Evolutionary conservation across 2,888 invertebrate genomes (phyloP).

Genomic region (Polydrusus tereticollis): DNA sequence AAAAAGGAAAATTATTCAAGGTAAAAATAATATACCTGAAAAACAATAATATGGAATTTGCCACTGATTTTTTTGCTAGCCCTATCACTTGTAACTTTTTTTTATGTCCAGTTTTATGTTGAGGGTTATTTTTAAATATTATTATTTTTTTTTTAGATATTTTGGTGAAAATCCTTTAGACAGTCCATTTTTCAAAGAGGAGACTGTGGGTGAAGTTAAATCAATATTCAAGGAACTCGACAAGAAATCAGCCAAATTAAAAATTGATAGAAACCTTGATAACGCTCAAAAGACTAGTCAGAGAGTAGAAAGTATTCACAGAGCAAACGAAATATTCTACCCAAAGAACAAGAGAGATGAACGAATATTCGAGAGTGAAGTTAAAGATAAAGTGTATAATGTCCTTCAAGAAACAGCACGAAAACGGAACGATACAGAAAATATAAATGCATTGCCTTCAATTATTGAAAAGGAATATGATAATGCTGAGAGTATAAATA

Average conservation of each 20-base stretch:
- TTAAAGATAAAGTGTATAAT: constrained; percentile 16
- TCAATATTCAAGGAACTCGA: constrained; percentile 61
- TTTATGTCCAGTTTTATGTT: too few species aligned
- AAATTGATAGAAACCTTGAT: not conserved
- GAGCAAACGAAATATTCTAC: constrained; percentile 28
- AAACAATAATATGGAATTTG: too few species aligned
- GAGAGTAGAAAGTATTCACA: not conserved
- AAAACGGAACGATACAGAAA: not conserved
- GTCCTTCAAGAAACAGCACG: not conserved
- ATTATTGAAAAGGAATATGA: not conserved
- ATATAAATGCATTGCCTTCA: not conserved
- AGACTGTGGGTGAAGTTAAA: constrained; percentile 69
- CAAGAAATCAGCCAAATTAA: not conserved
- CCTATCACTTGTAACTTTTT: too few species aligned
- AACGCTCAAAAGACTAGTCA: not conserved
- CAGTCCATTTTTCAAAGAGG: constrained; percentile 79
- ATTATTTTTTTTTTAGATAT: constrained; percentile 68
- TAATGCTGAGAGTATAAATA: constrained; percentile 27
- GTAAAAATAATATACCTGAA: too few species aligned
- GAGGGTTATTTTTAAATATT: constrained; percentile 7
- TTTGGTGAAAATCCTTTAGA: constrained; percentile 83
- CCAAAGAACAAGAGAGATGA: constrained; percentile 7
- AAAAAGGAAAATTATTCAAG: too few species aligned
- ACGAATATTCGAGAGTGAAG: constrained; percentile 7
- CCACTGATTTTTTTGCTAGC: too few species aligned